Percentiles rank a stretch among this genome's conserved stretches.
Evolutionary conservation across 2,888 invertebrate species (phyloP).

Genomic region (Microctonus brassicae): DNA sequence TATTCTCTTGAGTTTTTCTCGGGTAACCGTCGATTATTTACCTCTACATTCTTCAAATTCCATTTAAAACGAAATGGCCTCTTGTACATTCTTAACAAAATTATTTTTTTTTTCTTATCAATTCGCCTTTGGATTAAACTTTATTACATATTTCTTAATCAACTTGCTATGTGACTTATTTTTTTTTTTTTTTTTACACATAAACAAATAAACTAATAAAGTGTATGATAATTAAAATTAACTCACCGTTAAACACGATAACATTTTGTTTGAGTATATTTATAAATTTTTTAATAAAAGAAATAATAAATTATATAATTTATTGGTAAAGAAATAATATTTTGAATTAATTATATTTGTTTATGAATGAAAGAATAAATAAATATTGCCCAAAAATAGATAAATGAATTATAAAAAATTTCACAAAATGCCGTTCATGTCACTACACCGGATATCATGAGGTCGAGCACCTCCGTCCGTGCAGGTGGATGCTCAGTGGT

Average conservation of each 20-base stretch:
- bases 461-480: conserved; percentile 68
- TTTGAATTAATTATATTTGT: background rate
- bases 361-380: background rate
- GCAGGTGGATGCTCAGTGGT: conserved; percentile 69
- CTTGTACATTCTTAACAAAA: background rate
- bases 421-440: conserved; percentile 60
- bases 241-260: conserved; percentile 18
- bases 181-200: background rate
- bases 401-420: conserved; percentile 9
- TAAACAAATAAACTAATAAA: background rate
- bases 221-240: background rate
- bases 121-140: too few relatives aligned
- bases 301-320: too few relatives aligned
- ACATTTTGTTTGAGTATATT: conserved; percentile 5
- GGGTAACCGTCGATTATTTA: background rate
- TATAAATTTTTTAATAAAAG: background rate
- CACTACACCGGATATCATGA: conserved; percentile 63
- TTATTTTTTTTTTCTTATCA: background rate
- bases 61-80: background rate
- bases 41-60: conserved; percentile 24
- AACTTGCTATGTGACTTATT: background rate
- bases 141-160: background rate
- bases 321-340: too few relatives aligned
- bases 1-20: background rate
- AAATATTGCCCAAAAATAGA: conserved; percentile 7